These are phyloP conservation scores for Brachionus asplanchnoidis DNA, from an alignment of 1,140 invertebrate species.

Conservation along the genomic window DNA sequence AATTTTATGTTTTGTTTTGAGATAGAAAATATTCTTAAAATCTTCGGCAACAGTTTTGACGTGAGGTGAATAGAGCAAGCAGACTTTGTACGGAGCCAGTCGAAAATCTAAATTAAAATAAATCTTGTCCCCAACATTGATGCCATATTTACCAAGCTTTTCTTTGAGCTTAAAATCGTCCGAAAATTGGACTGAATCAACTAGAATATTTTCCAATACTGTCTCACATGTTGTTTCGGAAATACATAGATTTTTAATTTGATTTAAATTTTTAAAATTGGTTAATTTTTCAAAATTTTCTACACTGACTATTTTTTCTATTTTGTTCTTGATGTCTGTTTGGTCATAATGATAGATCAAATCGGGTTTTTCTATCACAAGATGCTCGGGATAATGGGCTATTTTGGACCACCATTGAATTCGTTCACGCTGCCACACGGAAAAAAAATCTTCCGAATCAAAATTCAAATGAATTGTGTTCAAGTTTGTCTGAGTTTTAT, in stretches of 20 bases:
- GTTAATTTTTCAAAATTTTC: not conserved
- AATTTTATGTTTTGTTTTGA: not conserved
- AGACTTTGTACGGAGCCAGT: constrained; percentile 21
- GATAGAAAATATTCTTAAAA: constrained; percentile 18
- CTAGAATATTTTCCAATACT: constrained; percentile 5
- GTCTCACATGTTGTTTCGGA: not conserved
- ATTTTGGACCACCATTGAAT: constrained; percentile 33
- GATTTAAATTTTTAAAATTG: not conserved
- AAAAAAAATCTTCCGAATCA: not conserved
- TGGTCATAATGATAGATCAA: constrained; percentile 7
- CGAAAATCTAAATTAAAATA: constrained; percentile 37
- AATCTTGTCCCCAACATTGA: not conserved
- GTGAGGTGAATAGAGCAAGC: not conserved
- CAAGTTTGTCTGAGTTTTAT: not conserved
- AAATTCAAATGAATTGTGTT: not conserved
- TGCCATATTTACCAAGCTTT: not conserved
- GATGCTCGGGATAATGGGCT: constrained; percentile 2
- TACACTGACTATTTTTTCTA: not conserved
- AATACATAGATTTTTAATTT: not conserved
- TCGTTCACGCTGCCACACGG: not conserved
- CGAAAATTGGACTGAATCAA: constrained; percentile 22
- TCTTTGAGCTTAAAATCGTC: constrained; percentile 14
- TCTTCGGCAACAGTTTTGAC: not conserved
- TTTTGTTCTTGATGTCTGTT: not conserved
- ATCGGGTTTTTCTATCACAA: not conserved